Evolutionary conservation across 2,797 vertebrate species (phyloP).

Genomic region (Typhlichthys eigenmanni): DNA sequence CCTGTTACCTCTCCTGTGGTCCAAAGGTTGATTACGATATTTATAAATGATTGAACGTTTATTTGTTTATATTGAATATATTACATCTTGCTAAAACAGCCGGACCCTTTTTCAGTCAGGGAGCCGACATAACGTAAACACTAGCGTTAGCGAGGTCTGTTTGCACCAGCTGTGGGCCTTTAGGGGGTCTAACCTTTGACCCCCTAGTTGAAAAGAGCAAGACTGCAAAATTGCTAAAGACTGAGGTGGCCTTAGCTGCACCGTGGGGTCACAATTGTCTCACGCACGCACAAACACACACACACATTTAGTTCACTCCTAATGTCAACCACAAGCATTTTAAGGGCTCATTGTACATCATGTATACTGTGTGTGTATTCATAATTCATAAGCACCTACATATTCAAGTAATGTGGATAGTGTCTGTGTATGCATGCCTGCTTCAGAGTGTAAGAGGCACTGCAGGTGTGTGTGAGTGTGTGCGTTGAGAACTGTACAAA

Average conservation of each 20-base stretch:
- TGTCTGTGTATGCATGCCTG: slow-evolving; percentile 8
- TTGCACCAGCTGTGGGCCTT: slow-evolving; percentile 58
- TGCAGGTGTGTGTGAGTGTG: slow-evolving; percentile 28
- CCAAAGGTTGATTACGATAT: too few relatives aligned
- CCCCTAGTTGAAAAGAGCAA: slow-evolving; percentile 61
- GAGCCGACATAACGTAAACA: not conserved
- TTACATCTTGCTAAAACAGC: slow-evolving; percentile 17
- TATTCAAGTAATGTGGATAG: not conserved
- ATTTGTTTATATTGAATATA: not conserved
- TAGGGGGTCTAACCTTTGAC: slow-evolving; percentile 50
- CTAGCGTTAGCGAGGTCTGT: not conserved
- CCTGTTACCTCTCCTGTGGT: too few relatives aligned
- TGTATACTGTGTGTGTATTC: not conserved
- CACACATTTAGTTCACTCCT: slow-evolving; percentile 15
- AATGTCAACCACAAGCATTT: slow-evolving; percentile 19
- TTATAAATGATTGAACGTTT: too few relatives aligned
- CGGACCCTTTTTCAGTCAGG: not conserved
- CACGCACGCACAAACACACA: not conserved
- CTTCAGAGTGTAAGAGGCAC: slow-evolving; percentile 21
- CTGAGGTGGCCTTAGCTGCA: slow-evolving; percentile 53
- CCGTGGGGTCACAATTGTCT: slow-evolving; percentile 56
- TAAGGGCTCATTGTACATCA: not conserved
- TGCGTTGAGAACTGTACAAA: slow-evolving; percentile 32
- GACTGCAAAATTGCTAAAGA: slow-evolving; percentile 46
- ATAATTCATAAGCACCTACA: not conserved